These are phyloP conservation scores for Orthosia incerta DNA, from an alignment of 2,888 invertebrate genomes.

Conservation along the genomic window DNA sequence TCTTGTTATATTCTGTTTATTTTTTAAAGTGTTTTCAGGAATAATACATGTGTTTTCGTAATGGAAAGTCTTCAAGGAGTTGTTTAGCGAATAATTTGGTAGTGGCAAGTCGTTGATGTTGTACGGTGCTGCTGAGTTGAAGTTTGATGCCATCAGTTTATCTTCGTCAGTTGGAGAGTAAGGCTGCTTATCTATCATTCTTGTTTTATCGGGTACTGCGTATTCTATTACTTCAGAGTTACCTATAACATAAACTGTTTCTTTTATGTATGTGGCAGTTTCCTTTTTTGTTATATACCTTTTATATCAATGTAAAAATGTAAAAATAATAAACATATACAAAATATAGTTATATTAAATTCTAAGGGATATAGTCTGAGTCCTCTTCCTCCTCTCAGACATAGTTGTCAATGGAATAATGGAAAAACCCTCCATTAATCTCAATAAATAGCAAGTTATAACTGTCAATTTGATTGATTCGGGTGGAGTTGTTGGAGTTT, in stretches of 20 bases:
- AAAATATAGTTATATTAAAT: too few relatives aligned
- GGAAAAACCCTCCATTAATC: too few relatives aligned
- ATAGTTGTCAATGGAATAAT: too few relatives aligned
- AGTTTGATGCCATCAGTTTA: slow-evolving; percentile 86
- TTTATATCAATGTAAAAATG: too few relatives aligned
- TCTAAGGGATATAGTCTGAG: too few relatives aligned
- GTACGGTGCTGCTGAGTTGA: slow-evolving; percentile 82
- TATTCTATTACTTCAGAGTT: slow-evolving; percentile 88
- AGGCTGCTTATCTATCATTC: slow-evolving; percentile 86
- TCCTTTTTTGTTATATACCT: neutral
- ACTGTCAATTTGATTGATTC: too few relatives aligned
- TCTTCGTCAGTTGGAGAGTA: slow-evolving; percentile 90
- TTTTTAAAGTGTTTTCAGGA: slow-evolving; percentile 86
- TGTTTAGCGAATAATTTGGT: slow-evolving; percentile 91
- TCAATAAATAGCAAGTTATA: too few relatives aligned
- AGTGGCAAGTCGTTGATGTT: slow-evolving; percentile 88
- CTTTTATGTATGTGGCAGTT: slow-evolving; percentile 47
- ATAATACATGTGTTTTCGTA: slow-evolving; percentile 88
- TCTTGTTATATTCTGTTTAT: slow-evolving; percentile 85
- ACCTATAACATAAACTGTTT: slow-evolving; percentile 78
- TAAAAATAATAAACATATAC: too few relatives aligned
- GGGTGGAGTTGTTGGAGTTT: too few relatives aligned
- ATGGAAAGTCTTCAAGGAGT: slow-evolving; percentile 89
- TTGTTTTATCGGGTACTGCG: slow-evolving; percentile 89
- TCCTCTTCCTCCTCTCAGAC: too few relatives aligned